Evolutionary conservation across 2,797 vertebrate species (phyloP), one percentile per base, ranked within the genome.

Genomic region (Sphaeramia orbicularis): DNA sequence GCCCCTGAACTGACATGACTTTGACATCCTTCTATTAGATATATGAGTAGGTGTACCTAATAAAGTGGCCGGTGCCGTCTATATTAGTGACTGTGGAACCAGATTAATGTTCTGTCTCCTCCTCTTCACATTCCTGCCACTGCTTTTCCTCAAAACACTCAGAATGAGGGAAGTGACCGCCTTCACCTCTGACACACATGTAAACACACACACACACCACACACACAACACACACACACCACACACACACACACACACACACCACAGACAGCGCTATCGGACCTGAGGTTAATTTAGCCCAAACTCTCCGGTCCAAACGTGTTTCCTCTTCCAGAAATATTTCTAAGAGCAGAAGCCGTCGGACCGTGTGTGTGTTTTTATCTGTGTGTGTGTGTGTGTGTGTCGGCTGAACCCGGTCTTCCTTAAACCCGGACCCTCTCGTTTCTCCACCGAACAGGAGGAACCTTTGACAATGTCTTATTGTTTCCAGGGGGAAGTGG

Each of bases 401-500:
- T n/a, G n/a, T n/a, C 48, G 38, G 6, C 38, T 36, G 43, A 37
- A 13, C 35, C 76, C 47, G 65, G 45, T 64, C 64, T 72, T 82
- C 73, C 87, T 88, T 21, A 30, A n/a, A n/a, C 78, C 63, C 81
- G 70, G 80, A 73, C 50, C 66, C n/a, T 70, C 78, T 81, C 21
- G 13, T 74, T 83, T 78, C 6, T 7, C 30, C 84, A 66, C 57
- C n/a, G 78, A 45, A 58, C n/a, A n/a, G 60, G 58, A 89, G 88
- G 83, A 87, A 83, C 88, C 45, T 70, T 60, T 71, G 74, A 90
- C 80, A 91, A 90, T 92, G 79, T 87, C 41, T 88, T 84, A 85
- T 85, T 81, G 84, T 91, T 93, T 93, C 89, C 88, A 73, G 85
- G 75, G 76, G 92, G 89, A 89, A 85, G 80, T 78, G 66, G 80